Conservation (phyloP, 2,797 vertebrate species). For the Toxotes lorentzi region DNA sequence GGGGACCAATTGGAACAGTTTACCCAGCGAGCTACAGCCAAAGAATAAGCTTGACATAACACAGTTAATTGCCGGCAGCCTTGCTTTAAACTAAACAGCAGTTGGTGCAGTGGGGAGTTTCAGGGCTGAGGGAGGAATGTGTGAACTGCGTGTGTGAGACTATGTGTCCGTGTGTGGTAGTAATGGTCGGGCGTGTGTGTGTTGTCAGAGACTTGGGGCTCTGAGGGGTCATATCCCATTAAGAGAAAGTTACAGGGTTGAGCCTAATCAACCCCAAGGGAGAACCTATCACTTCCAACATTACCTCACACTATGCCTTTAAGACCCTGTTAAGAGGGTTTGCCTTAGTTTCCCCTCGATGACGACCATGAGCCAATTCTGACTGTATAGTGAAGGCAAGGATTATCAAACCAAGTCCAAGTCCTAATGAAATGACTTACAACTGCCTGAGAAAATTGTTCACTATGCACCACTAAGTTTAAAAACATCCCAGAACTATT, state of each 20-base stretch:
- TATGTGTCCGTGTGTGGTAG: conserved; percentile 62
- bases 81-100: conserved; percentile 81
- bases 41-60: conserved; percentile 81
- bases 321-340: conserved; percentile 65
- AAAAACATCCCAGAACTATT: conserved; percentile 52
- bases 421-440: conserved; percentile 56
- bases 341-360: conserved; percentile 59
- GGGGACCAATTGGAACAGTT: conserved; percentile 79
- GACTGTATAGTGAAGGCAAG: conserved; percentile 31
- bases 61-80: conserved; percentile 80
- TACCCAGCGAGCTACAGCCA: conserved; percentile 74
- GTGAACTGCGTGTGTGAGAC: conserved; percentile 51
- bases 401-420: conserved; percentile 55
- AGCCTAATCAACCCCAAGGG: conserved; percentile 81
- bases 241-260: conserved; percentile 81
- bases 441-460: conserved; percentile 47
- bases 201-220: conserved; percentile 67
- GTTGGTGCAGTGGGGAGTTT: conserved; percentile 57
- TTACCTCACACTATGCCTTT: conserved; percentile 77
- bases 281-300: conserved; percentile 79
- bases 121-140: conserved; percentile 59
- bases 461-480: conserved; percentile 24
- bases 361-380: conserved; percentile 56
- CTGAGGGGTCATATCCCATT: conserved; percentile 77
- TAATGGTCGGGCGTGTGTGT: conserved; percentile 55